Conservation (phyloP, 2,113 vertebrate species). For the Clarias batrachus region DNA sequence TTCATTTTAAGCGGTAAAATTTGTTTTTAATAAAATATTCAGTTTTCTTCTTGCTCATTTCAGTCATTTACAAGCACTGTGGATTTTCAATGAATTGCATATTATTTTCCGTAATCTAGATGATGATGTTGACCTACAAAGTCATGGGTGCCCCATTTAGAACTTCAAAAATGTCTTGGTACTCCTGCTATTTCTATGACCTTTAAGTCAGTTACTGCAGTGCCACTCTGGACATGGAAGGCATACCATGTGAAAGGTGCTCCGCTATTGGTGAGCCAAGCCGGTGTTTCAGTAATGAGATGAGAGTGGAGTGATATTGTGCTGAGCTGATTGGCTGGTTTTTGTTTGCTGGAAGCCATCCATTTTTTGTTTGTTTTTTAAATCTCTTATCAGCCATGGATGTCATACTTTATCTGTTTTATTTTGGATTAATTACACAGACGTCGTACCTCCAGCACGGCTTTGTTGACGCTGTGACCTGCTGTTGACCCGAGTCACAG, state of each 20-base stretch:
- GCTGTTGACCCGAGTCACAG: slow-evolving; percentile 4
- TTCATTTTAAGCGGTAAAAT: no score
- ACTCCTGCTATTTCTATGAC: no score
- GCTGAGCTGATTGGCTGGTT: slow-evolving; percentile 36
- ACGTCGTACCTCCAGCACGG: slow-evolving; percentile 42
- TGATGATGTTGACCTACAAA: no score
- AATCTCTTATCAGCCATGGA: slow-evolving; percentile 19
- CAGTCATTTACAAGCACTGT: no score
- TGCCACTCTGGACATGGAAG: no score
- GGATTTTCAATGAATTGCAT: no score
- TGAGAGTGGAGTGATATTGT: slow-evolving; percentile 30
- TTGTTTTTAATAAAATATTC: no score
- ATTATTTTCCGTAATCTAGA: no score
- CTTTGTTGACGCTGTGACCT: slow-evolving; percentile 27
- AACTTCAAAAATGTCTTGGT: no score
- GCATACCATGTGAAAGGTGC: background rate
- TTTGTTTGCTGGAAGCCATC: slow-evolving; percentile 9
- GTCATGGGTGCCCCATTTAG: no score
- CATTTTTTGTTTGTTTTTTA: background rate
- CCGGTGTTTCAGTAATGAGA: slow-evolving; percentile 23
- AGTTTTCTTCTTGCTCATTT: no score
- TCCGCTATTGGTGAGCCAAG: background rate
- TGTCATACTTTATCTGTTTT: background rate
- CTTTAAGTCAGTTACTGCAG: no score
- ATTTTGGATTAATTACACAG: background rate